Evolutionary conservation across 2,113 vertebrate species (phyloP).

Genomic region (Dasyprocta punctata): DNA sequence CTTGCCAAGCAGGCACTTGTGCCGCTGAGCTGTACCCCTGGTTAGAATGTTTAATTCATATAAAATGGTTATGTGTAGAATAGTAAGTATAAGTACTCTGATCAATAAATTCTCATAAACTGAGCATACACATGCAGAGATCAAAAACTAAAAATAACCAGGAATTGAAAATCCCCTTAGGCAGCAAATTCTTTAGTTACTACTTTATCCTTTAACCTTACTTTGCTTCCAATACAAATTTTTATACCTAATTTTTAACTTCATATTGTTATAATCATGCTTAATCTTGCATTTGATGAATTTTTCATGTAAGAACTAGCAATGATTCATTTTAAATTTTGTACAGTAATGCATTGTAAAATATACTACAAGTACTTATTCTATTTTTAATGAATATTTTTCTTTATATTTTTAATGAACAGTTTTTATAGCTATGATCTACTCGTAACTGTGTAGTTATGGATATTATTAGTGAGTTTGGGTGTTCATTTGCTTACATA

Average conservation of each 20-base stretch:
- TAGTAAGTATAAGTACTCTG: not conserved
- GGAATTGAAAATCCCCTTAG: not conserved
- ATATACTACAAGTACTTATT: not conserved
- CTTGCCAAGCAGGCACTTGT: no score
- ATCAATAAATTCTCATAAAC: not conserved
- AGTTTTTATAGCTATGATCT: not conserved
- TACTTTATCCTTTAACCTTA: not conserved
- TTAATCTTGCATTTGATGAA: not conserved
- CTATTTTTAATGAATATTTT: not conserved
- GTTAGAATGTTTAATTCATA: not conserved
- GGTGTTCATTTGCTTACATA: not conserved
- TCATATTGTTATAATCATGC: not conserved
- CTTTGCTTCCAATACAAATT: not conserved
- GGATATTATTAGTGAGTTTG: not conserved
- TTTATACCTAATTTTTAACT: not conserved
- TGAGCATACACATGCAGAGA: not conserved
- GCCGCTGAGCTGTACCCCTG: no score
- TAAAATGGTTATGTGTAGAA: not conserved
- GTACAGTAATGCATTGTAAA: not conserved
- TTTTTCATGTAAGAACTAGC: not conserved
- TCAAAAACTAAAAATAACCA: not conserved
- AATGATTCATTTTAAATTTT: not conserved
- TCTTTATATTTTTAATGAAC: not conserved
- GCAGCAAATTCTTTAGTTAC: not conserved
- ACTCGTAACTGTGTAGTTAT: not conserved